Base-by-base conservation (phyloP, 2,797 vertebrate species). In the Bufotes viridis region DNA sequence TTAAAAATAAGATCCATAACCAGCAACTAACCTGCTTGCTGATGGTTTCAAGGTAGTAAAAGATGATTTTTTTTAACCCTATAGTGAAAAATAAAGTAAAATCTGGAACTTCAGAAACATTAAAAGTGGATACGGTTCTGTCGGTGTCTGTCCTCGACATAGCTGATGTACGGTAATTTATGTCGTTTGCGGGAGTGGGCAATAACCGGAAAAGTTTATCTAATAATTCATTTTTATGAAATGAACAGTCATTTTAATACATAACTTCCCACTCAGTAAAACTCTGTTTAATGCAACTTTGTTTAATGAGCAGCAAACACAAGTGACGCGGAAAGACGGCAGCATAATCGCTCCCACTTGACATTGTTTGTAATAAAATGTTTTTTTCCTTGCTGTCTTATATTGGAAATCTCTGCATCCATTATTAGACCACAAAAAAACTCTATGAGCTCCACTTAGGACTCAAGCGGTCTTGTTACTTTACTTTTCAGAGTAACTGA, bases 341-440 rank as follows among this genome's bases (percentile, higher is more conserved):
- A 8, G n/a, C 1, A 3, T 49, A 81, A 61, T n/a, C n/a, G 79
- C 60, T n/a, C n/a, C n/a, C 57, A 61, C 57, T 80, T 61, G 3
- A 42, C 57, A 78, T 69, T 51, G 51, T 67, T 57, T 22, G 1
- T 61, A 76, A 85, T 76, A 61, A 74, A 84, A 61, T 42, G 15
- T 51, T 49, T 63, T 76, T 55, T 63, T 49, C 20, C 74, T 15
- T 74, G 6, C 14, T 24, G 49, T 14, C 15, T 74, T 58, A 10
- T 72, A 29, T 12, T 60, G 18, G 34, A 34, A 60, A 22, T 69
- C 14, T n/a, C 22, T 49, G 18, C 24, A 72, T 84, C 55, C 29
- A 20, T 42, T 74, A 34, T 53, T 34, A 74, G n/a, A 20, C 24
- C 82, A n/a, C 49, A 51, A 58, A 42, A 34, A 55, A 29, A 34